phyloP scores from a whole-genome alignment of 2,797 vertebrate genomes.

The Argentina silus region DNA sequence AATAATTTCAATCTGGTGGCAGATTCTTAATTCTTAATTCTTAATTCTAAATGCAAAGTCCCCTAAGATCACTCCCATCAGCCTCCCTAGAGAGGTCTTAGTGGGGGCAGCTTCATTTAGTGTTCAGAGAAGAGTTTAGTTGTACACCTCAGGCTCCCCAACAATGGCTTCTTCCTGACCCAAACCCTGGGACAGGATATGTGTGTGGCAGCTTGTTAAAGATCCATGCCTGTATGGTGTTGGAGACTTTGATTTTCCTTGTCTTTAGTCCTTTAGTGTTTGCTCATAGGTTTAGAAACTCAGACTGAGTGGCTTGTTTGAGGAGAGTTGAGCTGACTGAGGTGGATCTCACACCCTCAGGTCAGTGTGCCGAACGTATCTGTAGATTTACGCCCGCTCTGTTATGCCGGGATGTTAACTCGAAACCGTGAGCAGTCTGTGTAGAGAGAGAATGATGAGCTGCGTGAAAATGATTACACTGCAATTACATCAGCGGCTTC shows the following conservation, averaged over 20 bases:
- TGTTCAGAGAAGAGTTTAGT: constrained; percentile 1
- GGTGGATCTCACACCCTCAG: constrained; percentile 34
- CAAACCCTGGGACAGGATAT: constrained; percentile 11
- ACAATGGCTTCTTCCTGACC: constrained; percentile 10
- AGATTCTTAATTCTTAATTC: no score
- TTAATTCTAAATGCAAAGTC: background rate
- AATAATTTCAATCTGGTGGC: background rate
- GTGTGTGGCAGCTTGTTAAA: constrained; percentile 6
- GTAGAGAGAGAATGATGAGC: constrained; percentile 38
- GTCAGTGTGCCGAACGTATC: constrained; percentile 15
- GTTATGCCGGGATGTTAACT: constrained; percentile 44
- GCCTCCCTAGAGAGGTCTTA: background rate
- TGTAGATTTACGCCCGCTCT: constrained; percentile 44
- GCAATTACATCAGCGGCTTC: constrained; percentile 52
- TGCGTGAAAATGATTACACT: constrained; percentile 54
- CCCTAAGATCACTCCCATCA: background rate
- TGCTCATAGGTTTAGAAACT: background rate
- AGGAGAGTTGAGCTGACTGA: constrained; percentile 23
- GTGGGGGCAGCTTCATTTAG: constrained; percentile 16
- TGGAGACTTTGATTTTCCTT: background rate
- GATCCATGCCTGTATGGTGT: constrained; percentile 7
- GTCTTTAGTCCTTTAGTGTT: background rate
- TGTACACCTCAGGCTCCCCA: constrained; percentile 10
- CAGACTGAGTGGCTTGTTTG: constrained; percentile 19
- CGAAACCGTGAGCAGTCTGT: constrained; percentile 30